These are phyloP conservation scores for Acleris literana DNA, from an alignment of 2,888 invertebrate species.

Conservation along the genomic window DNA sequence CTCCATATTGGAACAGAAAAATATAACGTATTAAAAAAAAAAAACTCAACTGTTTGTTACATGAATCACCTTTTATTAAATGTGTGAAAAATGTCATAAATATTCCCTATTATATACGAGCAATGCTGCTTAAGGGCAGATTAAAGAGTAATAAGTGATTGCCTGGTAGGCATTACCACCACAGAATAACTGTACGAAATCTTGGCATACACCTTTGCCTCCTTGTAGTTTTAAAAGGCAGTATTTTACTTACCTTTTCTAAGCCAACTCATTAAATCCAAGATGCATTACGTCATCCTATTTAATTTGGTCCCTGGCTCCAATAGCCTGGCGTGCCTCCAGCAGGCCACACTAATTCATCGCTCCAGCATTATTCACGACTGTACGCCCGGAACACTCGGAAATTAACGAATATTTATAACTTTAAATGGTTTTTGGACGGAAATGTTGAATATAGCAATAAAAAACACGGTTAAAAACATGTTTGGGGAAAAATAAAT, in stretches of 20 bases:
- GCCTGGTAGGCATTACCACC: too few species aligned
- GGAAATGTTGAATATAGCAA: slow-evolving; percentile 19
- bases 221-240: too few species aligned
- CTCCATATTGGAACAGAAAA: too few species aligned
- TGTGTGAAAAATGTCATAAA: too few species aligned
- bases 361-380: slow-evolving; percentile 49
- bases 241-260: neutral
- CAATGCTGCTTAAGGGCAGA: too few species aligned
- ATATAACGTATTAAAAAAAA: too few species aligned
- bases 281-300: slow-evolving; percentile 11
- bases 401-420: slow-evolving; percentile 57
- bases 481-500: neutral
- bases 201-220: too few species aligned
- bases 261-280: slow-evolving; percentile 9
- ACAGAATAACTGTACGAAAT: too few species aligned
- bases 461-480: neutral
- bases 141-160: too few species aligned
- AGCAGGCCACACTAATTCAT: slow-evolving; percentile 35
- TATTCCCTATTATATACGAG: too few species aligned
- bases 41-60: too few species aligned
- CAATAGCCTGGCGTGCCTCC: slow-evolving; percentile 17
- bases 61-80: too few species aligned
- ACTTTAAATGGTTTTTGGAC: slow-evolving; percentile 51
- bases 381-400: slow-evolving; percentile 51
- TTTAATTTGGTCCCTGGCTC: slow-evolving; percentile 6